These are phyloP conservation scores for Clangula hyemalis DNA, from an alignment of 2,797 vertebrate genomes.

Conservation along the genomic window DNA sequence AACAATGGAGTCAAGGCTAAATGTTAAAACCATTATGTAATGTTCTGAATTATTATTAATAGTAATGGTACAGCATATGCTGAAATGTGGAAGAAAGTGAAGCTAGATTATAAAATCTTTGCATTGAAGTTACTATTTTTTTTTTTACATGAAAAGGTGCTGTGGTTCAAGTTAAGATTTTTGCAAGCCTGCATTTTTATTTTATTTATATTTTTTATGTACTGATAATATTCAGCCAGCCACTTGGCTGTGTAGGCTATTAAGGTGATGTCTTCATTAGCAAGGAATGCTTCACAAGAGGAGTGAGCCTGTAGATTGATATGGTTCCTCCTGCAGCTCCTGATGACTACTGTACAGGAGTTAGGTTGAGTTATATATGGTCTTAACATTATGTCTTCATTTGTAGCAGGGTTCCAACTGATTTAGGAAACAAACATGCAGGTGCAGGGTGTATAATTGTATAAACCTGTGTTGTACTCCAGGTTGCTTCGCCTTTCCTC, in stretches of 20 bases:
- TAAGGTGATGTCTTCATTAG: not conserved
- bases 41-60: not conserved
- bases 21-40: not conserved
- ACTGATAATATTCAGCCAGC: not conserved
- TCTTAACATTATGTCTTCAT: not conserved
- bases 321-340: not conserved
- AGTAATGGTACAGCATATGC: not conserved
- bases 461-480: not conserved
- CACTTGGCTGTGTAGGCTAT: not conserved
- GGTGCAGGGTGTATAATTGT: not conserved
- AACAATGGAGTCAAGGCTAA: not conserved
- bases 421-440: slow-evolving; percentile 7
- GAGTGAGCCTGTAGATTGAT: not conserved
- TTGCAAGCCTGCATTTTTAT: not conserved
- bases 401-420: not conserved
- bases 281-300: not conserved
- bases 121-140: too few species aligned
- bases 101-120: not conserved
- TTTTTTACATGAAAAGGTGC: not conserved
- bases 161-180: not conserved
- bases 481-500: not conserved
- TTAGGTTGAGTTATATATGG: not conserved
- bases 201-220: not conserved
- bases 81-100: not conserved
- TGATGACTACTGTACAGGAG: not conserved